Conservation (phyloP, 2,888 invertebrate genomes). For the Patella depressa region DNA sequence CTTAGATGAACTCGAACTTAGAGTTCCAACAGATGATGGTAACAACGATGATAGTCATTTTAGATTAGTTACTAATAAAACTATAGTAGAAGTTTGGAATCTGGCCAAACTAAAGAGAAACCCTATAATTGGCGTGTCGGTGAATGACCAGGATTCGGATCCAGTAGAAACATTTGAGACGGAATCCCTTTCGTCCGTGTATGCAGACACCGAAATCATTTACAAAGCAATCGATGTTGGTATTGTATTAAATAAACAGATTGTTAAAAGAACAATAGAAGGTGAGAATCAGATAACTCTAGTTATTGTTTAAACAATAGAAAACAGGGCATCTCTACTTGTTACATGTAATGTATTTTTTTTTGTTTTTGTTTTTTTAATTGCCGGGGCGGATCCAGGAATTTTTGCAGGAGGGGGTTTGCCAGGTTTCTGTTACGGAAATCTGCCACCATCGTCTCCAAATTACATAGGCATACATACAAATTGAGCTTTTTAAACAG, state of each 20-base stretch:
- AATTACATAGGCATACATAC: too few species aligned
- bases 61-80: constrained; percentile 18
- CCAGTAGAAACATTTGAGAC: neutral
- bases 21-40: neutral
- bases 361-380: too few species aligned
- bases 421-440: too few species aligned
- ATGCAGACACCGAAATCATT: constrained; percentile 11
- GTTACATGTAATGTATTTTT: too few species aligned
- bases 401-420: too few species aligned
- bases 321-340: too few species aligned
- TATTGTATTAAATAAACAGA: constrained; percentile 35
- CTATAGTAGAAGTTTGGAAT: constrained; percentile 27
- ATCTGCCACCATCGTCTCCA: too few species aligned
- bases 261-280: constrained; percentile 19
- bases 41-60: neutral
- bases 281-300: constrained; percentile 6
- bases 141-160: constrained; percentile 6
- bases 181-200: constrained; percentile 23
- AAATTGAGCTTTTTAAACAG: too few species aligned
- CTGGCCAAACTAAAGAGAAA: neutral
- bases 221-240: constrained; percentile 35
- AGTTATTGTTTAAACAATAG: too few species aligned
- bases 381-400: too few species aligned
- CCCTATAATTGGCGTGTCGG: constrained; percentile 23
- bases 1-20: constrained; percentile 15